A percentile compares a stretch with the other conserved stretches of the same genome.
Evolutionary conservation across 2,888 invertebrate genomes (phyloP).

Genomic region (Teleiodes luculella): DNA sequence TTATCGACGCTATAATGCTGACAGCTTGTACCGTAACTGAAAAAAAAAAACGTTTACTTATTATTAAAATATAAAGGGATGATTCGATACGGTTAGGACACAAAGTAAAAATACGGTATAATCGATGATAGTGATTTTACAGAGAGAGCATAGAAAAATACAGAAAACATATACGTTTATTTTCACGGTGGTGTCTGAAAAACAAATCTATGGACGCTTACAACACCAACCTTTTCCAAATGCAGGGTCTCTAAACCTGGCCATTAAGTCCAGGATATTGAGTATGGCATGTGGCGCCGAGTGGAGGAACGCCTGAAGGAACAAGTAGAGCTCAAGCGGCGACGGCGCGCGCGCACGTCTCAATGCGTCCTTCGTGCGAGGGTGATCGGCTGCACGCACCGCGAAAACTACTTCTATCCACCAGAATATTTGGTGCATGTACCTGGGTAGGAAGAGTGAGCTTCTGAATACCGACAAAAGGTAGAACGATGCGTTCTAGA

Average conservation of each 20-base stretch:
- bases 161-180: too few relatives aligned
- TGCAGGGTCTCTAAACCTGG: constrained; percentile 74
- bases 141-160: too few relatives aligned
- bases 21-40: constrained; percentile 83
- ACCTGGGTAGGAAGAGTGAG: constrained; percentile 66
- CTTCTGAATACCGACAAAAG: too few relatives aligned
- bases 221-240: constrained; percentile 81
- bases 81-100: too few relatives aligned
- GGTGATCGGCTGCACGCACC: constrained; percentile 70
- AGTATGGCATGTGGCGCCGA: constrained; percentile 85
- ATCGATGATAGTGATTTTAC: too few relatives aligned
- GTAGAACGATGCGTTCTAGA: too few relatives aligned
- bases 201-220: too few relatives aligned
- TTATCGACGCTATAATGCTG: constrained; percentile 82
- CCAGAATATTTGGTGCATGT: constrained; percentile 86
- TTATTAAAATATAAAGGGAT: too few relatives aligned
- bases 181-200: too few relatives aligned
- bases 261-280: constrained; percentile 77
- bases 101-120: too few relatives aligned
- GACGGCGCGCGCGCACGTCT: constrained; percentile 80
- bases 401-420: constrained; percentile 84
- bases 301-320: constrained; percentile 88
- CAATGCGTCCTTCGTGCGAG: constrained; percentile 80
- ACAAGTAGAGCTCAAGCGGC: constrained; percentile 86
- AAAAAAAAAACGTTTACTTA: constrained; percentile 19